Base-by-base conservation (phyloP, 37 sponge, comb jelly and placozoan species). In the Cliona cf. orientalis region DNA sequence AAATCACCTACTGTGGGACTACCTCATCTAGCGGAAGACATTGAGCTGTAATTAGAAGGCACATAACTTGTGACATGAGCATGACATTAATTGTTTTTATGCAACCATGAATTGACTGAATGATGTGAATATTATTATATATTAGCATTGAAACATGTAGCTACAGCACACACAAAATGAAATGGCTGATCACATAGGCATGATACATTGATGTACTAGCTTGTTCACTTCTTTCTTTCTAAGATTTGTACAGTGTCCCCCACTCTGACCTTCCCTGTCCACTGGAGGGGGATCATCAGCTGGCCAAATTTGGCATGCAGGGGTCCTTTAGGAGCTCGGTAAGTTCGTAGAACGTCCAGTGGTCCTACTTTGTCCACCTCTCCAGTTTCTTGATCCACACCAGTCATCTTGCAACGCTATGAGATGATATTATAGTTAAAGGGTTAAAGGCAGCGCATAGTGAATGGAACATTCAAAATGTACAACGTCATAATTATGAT, bases 331-430 rank as follows among this genome's bases (percentile, higher is more conserved):
- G 95, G 91, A 29, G 95, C 95, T 23, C 91, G 23, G 76, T 91
- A 94, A 5, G 58, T 71, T 42, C 95, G 45, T 42, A 94, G 64
- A 29, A 90, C 77, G 40, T 94, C 91, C 25, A 94, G 78, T 26
- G 95, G 95, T n/a, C 91, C 91, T 41, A 84, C 12, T 67, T 94
- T 94, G 66, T 91, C 91, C 35, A 34, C 40, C 28, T 76, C 86
- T 17, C 88, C 92, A 19, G 88, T 92, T 29, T 79, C 80, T 45
- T 92, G 92, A 76, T 93, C 72, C 26, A 89, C 58, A 6, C 83
- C 74, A 22, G 94, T 89, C 88, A 94, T 56, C 74, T 94, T 94
- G 67, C 94, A 94, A 14, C 91, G 73, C 94, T 90, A 56, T 32
- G 56, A 46, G 65, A 53, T 21, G 19, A 53, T 19, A 53, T 12